Evolutionary conservation across 2,888 invertebrate species (phyloP).

Genomic region (Ectobius pallidus): DNA sequence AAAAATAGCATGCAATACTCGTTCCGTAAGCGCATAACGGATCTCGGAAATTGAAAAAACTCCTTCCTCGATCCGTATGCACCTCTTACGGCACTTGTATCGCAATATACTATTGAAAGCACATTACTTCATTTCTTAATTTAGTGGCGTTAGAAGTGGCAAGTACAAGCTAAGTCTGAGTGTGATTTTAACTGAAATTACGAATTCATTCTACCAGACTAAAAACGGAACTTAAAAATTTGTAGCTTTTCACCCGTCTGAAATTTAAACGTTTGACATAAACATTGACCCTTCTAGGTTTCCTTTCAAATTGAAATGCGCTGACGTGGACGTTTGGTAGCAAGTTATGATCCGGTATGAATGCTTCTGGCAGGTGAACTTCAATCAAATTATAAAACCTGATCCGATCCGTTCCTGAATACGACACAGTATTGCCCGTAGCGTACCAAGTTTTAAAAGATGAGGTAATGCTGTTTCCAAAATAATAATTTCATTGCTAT

Average conservation of each 20-base stretch:
- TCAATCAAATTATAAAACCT: constrained; percentile 19
- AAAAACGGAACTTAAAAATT: not conserved
- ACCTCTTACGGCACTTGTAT: too few relatives aligned
- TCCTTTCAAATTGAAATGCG: not conserved
- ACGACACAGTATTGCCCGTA: too few relatives aligned
- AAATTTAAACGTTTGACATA: not conserved
- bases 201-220: not conserved
- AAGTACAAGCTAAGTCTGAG: too few relatives aligned
- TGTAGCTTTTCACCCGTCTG: not conserved
- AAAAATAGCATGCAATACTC: too few relatives aligned
- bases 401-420: not conserved
- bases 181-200: not conserved
- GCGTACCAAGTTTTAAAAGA: not conserved
- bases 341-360: not conserved
- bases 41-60: too few relatives aligned
- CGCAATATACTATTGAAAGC: too few relatives aligned
- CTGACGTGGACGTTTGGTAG: not conserved
- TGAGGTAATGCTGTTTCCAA: not conserved
- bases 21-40: too few relatives aligned
- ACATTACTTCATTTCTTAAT: too few relatives aligned
- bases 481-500: not conserved
- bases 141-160: too few relatives aligned
- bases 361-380: constrained; percentile 29
- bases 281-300: too few relatives aligned
- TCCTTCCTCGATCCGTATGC: too few relatives aligned